Evolutionary conservation across 1,140 invertebrate species (phyloP), one percentile per base, ranked within the genome.

Genomic region (Drosophila parvula): DNA sequence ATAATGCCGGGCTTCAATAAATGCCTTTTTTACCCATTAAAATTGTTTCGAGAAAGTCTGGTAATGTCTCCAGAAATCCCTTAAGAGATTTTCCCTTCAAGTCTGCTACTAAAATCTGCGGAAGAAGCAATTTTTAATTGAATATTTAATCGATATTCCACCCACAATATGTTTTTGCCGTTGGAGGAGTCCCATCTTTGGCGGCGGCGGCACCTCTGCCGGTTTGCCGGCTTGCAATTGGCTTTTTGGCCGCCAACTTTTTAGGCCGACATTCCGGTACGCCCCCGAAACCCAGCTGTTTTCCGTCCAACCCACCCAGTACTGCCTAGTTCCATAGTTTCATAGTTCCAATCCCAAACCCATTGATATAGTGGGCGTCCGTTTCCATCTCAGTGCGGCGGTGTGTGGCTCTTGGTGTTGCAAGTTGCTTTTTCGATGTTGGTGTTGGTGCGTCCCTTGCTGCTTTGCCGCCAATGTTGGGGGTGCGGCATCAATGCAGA

Each of bases 401-500:
- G 4, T 14, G 4, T 14, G 51, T 40, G 36, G 32, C 38, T 40
- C 14, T n/a, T 55, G 5, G 1, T n/a, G 51, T 22, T 38, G 51
- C 51, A 55, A 55, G 51, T 38, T 55, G 51, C 3, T 2, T 38
- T 38, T 38, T 16, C 18, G n/a, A 12, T 43, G 41, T 43, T 30
- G 12, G n/a, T 11, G 34, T 47, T 47, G 57, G n/a, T 32, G 28
- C 28, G 27, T n/a, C 32, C 30, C 58, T 27, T 32, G 48, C 51
- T 56, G 60, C 34, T 36, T 32, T 50, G 41, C 16, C n/a, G 36
- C 11, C 53, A 43, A 41, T 61, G 50, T 79, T 77, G 77, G 58
- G 77, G 81, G 81, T 84, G 81, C 60, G 81, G 59, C 81, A 63
- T 30, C 58, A 0, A 6, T 38, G 0, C 51, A 55, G 12, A 10